A percentile compares a stretch with the other conserved stretches of the same genome.
Conservation (phyloP, 2,113 vertebrate genomes). For the Centropus unirufus region DNA sequence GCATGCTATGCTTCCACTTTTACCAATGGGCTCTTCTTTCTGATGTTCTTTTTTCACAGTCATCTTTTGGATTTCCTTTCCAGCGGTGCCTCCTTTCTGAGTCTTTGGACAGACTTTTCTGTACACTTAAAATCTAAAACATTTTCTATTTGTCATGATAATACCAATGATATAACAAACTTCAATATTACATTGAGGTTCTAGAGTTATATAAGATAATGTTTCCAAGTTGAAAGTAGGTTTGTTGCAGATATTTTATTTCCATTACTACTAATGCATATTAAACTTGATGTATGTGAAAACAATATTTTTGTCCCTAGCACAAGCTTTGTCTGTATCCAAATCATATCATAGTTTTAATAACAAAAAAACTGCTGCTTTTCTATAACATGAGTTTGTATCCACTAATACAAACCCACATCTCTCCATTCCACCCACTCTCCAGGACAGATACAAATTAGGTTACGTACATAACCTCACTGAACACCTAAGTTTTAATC, state of each 20-base stretch:
- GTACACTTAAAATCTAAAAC: not conserved
- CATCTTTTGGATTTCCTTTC: not conserved
- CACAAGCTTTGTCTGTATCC: not conserved
- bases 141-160: not conserved
- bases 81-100: not conserved
- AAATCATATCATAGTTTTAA: not conserved
- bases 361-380: not conserved
- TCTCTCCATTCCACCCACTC: not conserved
- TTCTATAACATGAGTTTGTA: not conserved
- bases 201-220: not conserved
- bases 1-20: not conserved
- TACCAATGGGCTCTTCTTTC: not conserved
- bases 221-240: not conserved
- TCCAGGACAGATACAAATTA: not conserved
- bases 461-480: not conserved
- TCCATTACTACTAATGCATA: not conserved
- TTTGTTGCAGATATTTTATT: not conserved
- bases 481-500: not conserved
- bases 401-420: not conserved
- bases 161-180: not conserved
- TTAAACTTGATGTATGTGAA: not conserved
- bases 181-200: not conserved
- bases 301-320: not conserved
- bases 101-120: not conserved
- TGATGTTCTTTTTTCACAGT: rapidly evolving